Evolutionary conservation across 2,113 vertebrate genomes (phyloP), one percentile per base, ranked within the genome.

Genomic region (Chitala chitala): DNA sequence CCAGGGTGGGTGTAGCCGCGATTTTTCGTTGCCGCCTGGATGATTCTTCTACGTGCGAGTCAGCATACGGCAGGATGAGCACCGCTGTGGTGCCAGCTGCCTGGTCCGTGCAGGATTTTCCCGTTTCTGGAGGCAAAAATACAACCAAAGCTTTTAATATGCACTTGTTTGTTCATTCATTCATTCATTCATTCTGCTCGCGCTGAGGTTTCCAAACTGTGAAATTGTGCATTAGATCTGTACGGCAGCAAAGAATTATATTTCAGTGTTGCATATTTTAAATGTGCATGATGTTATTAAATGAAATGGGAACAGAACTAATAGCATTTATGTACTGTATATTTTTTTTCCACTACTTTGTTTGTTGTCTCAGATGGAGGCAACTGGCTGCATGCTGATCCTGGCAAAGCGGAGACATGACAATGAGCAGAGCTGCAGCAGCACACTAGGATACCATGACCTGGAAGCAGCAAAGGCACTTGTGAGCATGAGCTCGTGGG

Each of bases 401-500:
- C 87, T 92, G 71, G 94, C 91, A 69, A 86, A 90, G 76, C 91
- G 92, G 76, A 82, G 90, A 20, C 92, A 92, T 46, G 92, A 94
- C 87, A 90, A 90, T 0, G 90, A 93, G 68, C 86, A 87, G 76
- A 89, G 91, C 0, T 84, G 87, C 1, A 89, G 92, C 78, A 89
- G 93, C 77, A 58, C 88, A 69, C 44, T 96, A 66, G 92, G 95
- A 81, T 91, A 94, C 82, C 94, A 94, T 0, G 97, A 98, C 84
- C 93, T 99, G 0, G 97, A 98, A 84, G 97, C 97, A 0, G 96
- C 95, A 0, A 94, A 98, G 84, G 95, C 94, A 0, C 93, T 99
- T 13, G 94, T 99, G 78, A 98, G 95, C 82, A 99, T 99, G 97
- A 98, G 97, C 84, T 94, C 94, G 76, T 96, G 95, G 96, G 94